Conservation (phyloP, 1,140 invertebrate species). For the Pseudomyrmex flavicornis region DNA sequence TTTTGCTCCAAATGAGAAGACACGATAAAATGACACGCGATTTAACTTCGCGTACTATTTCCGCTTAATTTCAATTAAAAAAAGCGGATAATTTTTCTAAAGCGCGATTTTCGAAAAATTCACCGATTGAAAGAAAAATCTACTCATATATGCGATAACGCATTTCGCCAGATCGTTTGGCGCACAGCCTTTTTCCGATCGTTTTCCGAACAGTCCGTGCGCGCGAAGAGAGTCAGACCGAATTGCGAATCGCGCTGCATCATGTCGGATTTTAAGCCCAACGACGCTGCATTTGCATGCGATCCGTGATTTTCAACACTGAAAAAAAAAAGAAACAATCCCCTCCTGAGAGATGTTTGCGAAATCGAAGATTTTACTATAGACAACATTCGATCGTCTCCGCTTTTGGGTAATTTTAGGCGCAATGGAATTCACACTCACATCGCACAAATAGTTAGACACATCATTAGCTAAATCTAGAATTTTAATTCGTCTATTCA, state of each 20-base stretch:
- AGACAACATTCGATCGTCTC: not conserved
- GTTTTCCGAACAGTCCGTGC: conserved; percentile 4
- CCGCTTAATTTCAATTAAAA: conserved; percentile 14
- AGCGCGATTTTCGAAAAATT: conserved; percentile 8
- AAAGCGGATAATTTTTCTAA: not conserved
- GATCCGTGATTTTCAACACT: conserved; percentile 29
- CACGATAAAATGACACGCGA: not conserved
- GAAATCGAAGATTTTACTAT: conserved; percentile 2
- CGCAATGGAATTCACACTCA: not conserved
- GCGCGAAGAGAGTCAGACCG: conserved; percentile 29
- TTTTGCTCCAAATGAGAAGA: not conserved
- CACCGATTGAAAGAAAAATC: not conserved
- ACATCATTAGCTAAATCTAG: too few relatives aligned
- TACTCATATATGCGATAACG: not conserved
- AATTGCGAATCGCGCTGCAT: not conserved
- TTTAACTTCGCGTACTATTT: not conserved
- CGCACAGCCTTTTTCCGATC: conserved; percentile 27
- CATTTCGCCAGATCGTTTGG: conserved; percentile 19
- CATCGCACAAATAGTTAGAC: too few relatives aligned
- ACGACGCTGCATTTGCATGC: conserved; percentile 32
- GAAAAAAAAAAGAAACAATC: conserved; percentile 5
- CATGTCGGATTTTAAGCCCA: conserved; percentile 23
- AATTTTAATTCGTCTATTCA: not conserved
- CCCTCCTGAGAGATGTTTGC: conserved; percentile 3
- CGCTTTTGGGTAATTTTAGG: conserved; percentile 13